Percentiles rank a stretch among this genome's conserved stretches.
Conservation (phyloP, 2,888 invertebrate species). For the Mellilla xanthometata region DNA sequence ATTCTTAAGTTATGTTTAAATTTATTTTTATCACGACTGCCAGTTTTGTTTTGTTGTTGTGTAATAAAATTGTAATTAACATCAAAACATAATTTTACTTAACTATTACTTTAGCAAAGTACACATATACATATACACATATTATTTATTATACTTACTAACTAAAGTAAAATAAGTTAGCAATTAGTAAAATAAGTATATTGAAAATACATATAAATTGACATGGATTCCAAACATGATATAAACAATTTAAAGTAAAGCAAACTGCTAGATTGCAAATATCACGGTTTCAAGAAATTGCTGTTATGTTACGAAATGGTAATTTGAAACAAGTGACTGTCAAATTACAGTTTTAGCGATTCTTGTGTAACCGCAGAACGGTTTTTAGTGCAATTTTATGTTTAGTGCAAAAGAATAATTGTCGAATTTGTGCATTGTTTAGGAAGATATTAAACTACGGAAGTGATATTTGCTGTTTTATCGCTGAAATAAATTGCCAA, state of each 20-base stretch:
- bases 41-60: too few species aligned
- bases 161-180: too few species aligned
- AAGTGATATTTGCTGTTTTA: slow-evolving; percentile 15
- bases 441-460: slow-evolving; percentile 12
- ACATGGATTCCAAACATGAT: too few species aligned
- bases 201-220: too few species aligned
- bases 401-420: slow-evolving; percentile 17
- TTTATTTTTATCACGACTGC: too few species aligned
- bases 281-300: slow-evolving; percentile 15
- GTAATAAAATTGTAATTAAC: too few species aligned
- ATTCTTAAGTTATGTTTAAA: too few species aligned
- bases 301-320: slow-evolving; percentile 26
- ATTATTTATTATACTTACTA: too few species aligned
- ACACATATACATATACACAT: too few species aligned
- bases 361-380: slow-evolving; percentile 22
- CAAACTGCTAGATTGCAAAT: slow-evolving; percentile 17
- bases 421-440: slow-evolving; percentile 16
- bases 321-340: slow-evolving; percentile 30
- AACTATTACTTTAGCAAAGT: too few species aligned
- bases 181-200: too few species aligned
- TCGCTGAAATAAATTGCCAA: slow-evolving; percentile 4
- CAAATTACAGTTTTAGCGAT: slow-evolving; percentile 26
- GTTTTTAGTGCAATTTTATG: slow-evolving; percentile 11
- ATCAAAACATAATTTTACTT: too few species aligned
- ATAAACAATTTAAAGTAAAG: neutral